These are phyloP conservation scores for Oreortyx pictus DNA, from an alignment of 2,797 vertebrate species.

Conservation along the genomic window DNA sequence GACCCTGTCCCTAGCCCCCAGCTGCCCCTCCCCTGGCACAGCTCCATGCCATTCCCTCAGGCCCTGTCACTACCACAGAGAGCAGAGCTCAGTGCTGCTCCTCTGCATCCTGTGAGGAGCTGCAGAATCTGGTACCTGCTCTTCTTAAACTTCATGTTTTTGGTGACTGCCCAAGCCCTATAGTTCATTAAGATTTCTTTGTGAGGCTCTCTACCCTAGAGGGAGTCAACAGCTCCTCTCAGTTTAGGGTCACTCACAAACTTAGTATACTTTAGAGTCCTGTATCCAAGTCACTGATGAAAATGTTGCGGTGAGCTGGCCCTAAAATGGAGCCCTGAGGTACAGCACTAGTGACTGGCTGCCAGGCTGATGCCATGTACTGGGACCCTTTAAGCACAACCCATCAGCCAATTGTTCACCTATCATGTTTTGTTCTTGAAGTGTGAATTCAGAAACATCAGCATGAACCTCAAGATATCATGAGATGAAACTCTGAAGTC, in stretches of 20 bases:
- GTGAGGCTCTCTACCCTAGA: neutral
- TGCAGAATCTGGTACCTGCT: neutral
- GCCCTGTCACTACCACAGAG: neutral
- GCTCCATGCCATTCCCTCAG: neutral
- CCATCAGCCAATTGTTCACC: neutral
- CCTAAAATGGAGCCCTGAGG: neutral
- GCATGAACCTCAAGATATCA: neutral
- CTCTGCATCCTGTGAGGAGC: neutral
- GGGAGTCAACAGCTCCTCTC: neutral
- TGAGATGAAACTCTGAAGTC: neutral
- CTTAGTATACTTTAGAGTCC: too few species aligned
- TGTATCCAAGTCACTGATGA: neutral
- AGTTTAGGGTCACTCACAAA: too few species aligned
- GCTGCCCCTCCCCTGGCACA: neutral
- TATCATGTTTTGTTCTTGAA: neutral
- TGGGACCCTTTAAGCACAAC: neutral
- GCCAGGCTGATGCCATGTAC: neutral
- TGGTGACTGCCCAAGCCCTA: neutral
- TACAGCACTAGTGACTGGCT: neutral
- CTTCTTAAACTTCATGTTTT: neutral
- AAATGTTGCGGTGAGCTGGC: neutral
- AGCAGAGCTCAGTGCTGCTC: neutral
- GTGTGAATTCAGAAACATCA: neutral
- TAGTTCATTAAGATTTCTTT: neutral
- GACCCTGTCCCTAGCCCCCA: neutral